Percentiles rank a stretch among this genome's conserved stretches.
phyloP scores from a whole-genome alignment of 2,888 invertebrate species.

The Pyrochroa serraticornis region DNA sequence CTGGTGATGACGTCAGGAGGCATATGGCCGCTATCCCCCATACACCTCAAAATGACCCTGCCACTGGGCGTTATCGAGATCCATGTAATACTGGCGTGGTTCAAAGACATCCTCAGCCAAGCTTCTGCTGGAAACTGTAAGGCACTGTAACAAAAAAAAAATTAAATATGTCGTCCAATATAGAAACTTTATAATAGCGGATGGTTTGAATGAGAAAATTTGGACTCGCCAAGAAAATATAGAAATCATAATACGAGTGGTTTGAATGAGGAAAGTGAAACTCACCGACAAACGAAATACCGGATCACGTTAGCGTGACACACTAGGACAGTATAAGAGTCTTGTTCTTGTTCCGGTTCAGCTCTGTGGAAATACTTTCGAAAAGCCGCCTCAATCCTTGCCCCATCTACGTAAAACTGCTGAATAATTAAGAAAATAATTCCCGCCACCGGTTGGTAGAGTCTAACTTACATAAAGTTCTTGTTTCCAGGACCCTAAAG shows the following conservation, averaged over 20 bases:
- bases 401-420: conserved; percentile 93
- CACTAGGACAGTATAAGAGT: conserved; percentile 88
- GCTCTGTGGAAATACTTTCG: conserved; percentile 93
- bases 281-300: conserved; percentile 88
- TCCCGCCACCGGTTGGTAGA: too few species aligned
- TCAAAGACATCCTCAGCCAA: conserved; percentile 91
- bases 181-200: not conserved
- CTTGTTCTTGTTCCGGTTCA: conserved; percentile 75
- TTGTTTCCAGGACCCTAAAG: conserved; percentile 82
- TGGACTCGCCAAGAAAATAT: not conserved
- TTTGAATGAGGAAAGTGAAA: too few species aligned
- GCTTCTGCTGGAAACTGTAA: conserved; percentile 96
- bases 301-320: conserved; percentile 98
- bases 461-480: conserved; percentile 71
- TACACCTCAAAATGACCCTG: conserved; percentile 76
- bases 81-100: conserved; percentile 94
- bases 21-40: conserved; percentile 93
- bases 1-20: conserved; percentile 73
- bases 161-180: not conserved
- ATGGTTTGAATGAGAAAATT: not conserved
- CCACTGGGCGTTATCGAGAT: conserved; percentile 86
- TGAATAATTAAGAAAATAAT: conserved; percentile 56
- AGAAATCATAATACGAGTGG: not conserved
- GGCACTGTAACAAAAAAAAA: conserved; percentile 68
- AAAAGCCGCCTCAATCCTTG: conserved; percentile 95